Evolutionary conservation across 2,888 invertebrate species (phyloP).

Genomic region (Temnothorax unifasciatus): DNA sequence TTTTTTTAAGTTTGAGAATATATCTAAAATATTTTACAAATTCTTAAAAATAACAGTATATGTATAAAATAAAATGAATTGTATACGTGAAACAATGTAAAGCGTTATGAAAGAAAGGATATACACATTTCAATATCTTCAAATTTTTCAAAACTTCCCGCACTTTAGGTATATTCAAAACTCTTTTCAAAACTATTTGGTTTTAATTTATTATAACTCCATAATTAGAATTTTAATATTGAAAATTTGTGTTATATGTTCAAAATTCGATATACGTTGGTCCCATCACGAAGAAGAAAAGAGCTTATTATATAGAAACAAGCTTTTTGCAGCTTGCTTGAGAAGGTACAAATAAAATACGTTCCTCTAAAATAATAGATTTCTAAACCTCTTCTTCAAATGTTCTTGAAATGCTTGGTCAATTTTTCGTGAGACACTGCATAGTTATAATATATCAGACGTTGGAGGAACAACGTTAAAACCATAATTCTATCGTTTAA

Average conservation of each 20-base stretch:
- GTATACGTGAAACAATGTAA: neutral
- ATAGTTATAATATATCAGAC: neutral
- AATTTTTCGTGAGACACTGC: slow-evolving; percentile 21
- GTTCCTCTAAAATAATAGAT: neutral
- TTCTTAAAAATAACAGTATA: neutral
- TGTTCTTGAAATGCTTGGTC: neutral
- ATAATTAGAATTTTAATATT: neutral
- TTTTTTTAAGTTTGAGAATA: neutral
- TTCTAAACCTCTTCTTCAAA: neutral
- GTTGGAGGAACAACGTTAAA: slow-evolving; percentile 7
- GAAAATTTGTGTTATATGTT: neutral
- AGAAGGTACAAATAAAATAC: neutral
- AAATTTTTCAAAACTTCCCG: neutral
- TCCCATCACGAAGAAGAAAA: slow-evolving; percentile 7
- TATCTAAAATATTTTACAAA: neutral
- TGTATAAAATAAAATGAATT: neutral
- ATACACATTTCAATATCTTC: neutral
- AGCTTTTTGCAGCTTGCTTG: neutral
- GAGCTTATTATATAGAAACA: slow-evolving; percentile 9
- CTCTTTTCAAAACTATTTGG: neutral
- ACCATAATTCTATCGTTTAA: neutral
- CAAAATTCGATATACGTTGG: neutral
- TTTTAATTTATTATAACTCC: neutral
- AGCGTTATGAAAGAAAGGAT: neutral
- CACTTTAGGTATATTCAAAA: neutral